Evolutionary conservation across 2,113 vertebrate genomes (phyloP).

Genomic region (Cavia porcellus): DNA sequence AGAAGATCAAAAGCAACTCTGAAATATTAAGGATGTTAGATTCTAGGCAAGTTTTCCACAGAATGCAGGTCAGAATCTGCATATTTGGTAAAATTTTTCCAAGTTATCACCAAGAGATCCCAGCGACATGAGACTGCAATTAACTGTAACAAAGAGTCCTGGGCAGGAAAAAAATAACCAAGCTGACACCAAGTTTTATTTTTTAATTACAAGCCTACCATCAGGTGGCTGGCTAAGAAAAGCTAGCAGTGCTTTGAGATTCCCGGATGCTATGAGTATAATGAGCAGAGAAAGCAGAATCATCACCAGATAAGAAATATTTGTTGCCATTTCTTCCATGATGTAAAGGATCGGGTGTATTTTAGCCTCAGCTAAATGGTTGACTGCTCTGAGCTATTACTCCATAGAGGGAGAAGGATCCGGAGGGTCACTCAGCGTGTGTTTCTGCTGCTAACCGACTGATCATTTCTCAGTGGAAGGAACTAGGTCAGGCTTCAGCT

Average conservation of each 20-base stretch:
- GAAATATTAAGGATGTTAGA: neutral
- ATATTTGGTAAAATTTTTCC: constrained; percentile 23
- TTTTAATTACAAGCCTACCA: constrained; percentile 31
- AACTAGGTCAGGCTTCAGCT: constrained; percentile 5
- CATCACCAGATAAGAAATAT: constrained; percentile 28
- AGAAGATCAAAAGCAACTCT: neutral
- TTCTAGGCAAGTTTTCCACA: neutral
- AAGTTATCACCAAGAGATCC: neutral
- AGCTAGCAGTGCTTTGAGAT: neutral
- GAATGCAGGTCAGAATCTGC: neutral
- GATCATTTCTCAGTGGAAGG: neutral
- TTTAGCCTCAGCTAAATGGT: neutral
- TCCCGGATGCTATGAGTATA: neutral
- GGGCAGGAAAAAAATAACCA: neutral
- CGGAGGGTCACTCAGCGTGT: neutral
- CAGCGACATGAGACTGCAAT: neutral
- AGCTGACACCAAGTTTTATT: neutral
- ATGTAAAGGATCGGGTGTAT: neutral
- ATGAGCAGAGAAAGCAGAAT: neutral
- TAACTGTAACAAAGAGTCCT: constrained; percentile 4
- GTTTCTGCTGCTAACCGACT: neutral
- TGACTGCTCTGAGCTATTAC: neutral
- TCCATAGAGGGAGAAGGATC: neutral
- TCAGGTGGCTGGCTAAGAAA: neutral
- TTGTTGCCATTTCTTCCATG: neutral